Percentiles rank a stretch among this genome's conserved stretches.
Conservation (phyloP, 1,140 invertebrate species). For the Drosophila rhopaloa region DNA sequence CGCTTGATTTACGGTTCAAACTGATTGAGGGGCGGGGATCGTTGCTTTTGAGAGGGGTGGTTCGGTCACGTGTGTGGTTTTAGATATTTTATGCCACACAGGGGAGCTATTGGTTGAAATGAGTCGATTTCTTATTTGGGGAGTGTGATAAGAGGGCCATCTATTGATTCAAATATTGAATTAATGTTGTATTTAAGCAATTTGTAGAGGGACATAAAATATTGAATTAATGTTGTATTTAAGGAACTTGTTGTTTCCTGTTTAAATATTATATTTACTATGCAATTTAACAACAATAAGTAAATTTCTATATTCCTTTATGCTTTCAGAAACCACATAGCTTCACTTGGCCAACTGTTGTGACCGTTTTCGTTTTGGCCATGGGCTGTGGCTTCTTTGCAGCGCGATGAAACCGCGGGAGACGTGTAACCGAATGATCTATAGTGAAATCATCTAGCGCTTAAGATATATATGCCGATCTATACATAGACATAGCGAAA, state of each 20-base stretch:
- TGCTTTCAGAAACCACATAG: slow-evolving; percentile 70
- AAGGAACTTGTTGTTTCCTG: neutral
- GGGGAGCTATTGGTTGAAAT: slow-evolving; percentile 28
- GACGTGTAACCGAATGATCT: slow-evolving; percentile 42
- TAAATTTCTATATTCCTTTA: neutral
- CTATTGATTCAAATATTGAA: slow-evolving; percentile 23
- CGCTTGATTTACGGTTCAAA: slow-evolving; percentile 43
- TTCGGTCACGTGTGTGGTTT: slow-evolving; percentile 42
- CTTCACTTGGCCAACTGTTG: slow-evolving; percentile 84
- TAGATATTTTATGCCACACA: slow-evolving; percentile 46
- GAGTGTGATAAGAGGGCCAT: neutral
- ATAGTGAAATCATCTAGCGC: slow-evolving; percentile 65
- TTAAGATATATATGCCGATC: slow-evolving; percentile 42
- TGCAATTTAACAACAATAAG: neutral
- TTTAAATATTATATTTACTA: neutral
- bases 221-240: slow-evolving; percentile 1
- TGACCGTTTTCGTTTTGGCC: slow-evolving; percentile 82
- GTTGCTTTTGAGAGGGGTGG: slow-evolving; percentile 9
- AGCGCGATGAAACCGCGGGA: slow-evolving; percentile 70
- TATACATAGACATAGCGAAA: slow-evolving; percentile 36
- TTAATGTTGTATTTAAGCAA: neutral
- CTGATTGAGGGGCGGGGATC: neutral
- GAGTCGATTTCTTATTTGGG: neutral
- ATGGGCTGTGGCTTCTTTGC: slow-evolving; percentile 84
- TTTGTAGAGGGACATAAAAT: neutral